Base-by-base conservation (phyloP, 2,888 invertebrate genomes). In the Tachina fera region DNA sequence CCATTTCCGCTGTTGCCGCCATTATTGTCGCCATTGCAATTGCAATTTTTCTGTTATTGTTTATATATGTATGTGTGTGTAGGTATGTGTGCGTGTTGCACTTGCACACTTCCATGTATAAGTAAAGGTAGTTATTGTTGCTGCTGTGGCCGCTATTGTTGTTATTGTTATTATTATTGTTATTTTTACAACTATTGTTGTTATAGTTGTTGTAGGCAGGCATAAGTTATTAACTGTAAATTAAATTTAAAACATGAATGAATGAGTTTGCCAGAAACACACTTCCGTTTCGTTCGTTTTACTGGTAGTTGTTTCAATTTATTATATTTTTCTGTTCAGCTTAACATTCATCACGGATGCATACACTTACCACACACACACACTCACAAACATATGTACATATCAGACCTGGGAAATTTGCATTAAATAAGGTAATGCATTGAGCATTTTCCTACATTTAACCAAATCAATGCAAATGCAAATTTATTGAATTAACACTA, bases 221-320 rank as follows among this genome's bases (percentile, higher is more conserved):
- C 82, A 84, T 80, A 83, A 85, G 81, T 87, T 83, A 87, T 87
- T 87, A 87, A 87, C 87, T 87, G 87, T 77, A 83, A 87, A 87
- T 87, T 87, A 82, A 84, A 85, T 87, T 87, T 85, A 80, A 85
- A 87, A 78, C 76, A 82, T 75, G 79, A 78, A 83, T 77, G 81
- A 65, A 82, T 78, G 77, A 76, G 75, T 80, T 79, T 87, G 79
- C 76, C 84, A 78, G 63, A 78, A 71, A 67, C 80, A 78, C 71
- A 75, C 68, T 76, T 87, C 71, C 78, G 81, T 43, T 74, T 56
- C 53, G 19, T 11, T 39, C 10, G 11, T 13, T 51, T 53, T 53
- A 31, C 16, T 53, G 9, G n/a, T 53, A 5, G n/a, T 39, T 39
- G 19, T 11, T 65, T 43, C 39, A n/a, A 39, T 45, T 31, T 13